A percentile compares a stretch with the other conserved stretches of the same genome.
These are phyloP conservation scores for Capromys pilorides DNA, from an alignment of 2,797 vertebrate genomes.

Conservation along the genomic window DNA sequence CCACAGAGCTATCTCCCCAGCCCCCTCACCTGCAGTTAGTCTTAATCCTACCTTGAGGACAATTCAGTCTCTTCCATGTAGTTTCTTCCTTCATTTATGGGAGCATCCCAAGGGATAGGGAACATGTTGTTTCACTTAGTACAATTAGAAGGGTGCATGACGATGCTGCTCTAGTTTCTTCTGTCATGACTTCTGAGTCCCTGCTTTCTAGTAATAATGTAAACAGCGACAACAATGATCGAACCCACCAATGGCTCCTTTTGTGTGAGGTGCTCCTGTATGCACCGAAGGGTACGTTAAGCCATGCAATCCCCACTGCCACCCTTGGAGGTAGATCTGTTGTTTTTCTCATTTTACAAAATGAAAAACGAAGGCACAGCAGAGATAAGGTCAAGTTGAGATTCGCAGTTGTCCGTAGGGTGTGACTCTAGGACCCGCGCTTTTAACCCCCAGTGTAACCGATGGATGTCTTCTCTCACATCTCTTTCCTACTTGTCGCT, in stretches of 20 bases:
- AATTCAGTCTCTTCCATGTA: neutral
- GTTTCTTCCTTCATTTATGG: constrained; percentile 34
- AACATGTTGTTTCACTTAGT: neutral
- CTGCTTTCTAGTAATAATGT: neutral
- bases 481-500: neutral
- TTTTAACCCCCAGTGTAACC: neutral
- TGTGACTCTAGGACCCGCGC: neutral
- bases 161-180: neutral
- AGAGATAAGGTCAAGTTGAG: neutral
- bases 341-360: neutral
- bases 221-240: neutral
- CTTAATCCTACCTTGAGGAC: neutral
- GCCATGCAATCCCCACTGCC: neutral
- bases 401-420: neutral
- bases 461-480: neutral
- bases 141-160: neutral
- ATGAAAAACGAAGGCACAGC: constrained; percentile 1
- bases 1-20: too few species aligned
- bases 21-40: neutral
- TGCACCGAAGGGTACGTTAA: neutral
- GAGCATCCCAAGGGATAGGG: neutral
- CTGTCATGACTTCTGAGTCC: neutral
- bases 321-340: neutral
- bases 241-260: neutral
- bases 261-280: neutral